Percentiles rank a stretch among this genome's conserved stretches.
These are phyloP conservation scores for Leptogaster cylindrica DNA, from an alignment of 2,888 invertebrate genomes.

Conservation along the genomic window DNA sequence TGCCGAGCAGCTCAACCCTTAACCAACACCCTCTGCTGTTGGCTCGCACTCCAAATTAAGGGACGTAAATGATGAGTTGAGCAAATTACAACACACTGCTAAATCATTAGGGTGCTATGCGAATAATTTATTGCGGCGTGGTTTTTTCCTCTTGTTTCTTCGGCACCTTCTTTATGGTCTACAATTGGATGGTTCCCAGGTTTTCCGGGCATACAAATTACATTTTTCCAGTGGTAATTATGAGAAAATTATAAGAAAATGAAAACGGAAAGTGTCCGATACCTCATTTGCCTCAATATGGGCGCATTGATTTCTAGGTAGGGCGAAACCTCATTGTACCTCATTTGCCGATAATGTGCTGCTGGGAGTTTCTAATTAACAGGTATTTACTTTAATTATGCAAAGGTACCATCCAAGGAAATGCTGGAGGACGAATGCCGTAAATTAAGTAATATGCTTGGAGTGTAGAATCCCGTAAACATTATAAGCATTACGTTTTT, in stretches of 20 bases:
- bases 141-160: conserved; percentile 19
- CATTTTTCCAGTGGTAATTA: conserved; percentile 35
- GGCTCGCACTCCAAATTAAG: conserved; percentile 42
- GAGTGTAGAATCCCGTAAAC: too few relatives aligned
- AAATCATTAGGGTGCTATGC: conserved; percentile 46
- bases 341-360: too few relatives aligned
- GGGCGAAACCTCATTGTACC: too few relatives aligned
- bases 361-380: too few relatives aligned
- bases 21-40: conserved; percentile 6
- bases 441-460: too few relatives aligned
- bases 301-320: too few relatives aligned
- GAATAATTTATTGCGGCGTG: conserved; percentile 42
- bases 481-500: too few relatives aligned
- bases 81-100: conserved; percentile 46
- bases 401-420: too few relatives aligned
- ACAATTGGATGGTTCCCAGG: conserved; percentile 29
- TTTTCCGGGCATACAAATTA: conserved; percentile 31
- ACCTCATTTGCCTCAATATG: background rate
- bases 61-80: conserved; percentile 46
- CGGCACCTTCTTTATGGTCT: conserved; percentile 3
- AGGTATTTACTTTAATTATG: too few relatives aligned
- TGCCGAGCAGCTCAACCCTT: conserved; percentile 27
- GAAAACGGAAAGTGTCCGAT: conserved; percentile 1
- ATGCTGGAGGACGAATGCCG: too few relatives aligned
- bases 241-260: conserved; percentile 31